phyloP scores from a whole-genome alignment of 2,797 vertebrate species.

The Manis javanica region DNA sequence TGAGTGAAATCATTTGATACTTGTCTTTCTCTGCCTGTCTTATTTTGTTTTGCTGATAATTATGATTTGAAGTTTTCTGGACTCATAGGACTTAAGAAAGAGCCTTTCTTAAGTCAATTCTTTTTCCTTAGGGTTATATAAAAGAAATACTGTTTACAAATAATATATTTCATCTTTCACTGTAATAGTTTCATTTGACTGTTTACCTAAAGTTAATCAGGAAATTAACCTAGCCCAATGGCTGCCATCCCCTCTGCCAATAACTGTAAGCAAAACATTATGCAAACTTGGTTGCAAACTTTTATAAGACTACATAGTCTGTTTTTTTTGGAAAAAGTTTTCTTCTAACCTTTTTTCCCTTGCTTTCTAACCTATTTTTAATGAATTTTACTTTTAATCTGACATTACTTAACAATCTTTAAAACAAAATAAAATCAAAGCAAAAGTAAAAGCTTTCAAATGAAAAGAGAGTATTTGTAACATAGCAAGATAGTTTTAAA shows the following conservation, averaged over 20 bases:
- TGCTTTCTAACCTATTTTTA: slow-evolving; percentile 24
- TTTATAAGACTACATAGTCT: background rate
- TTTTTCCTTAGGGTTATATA: background rate
- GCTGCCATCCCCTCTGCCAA: background rate
- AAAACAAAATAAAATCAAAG: background rate
- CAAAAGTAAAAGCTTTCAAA: background rate
- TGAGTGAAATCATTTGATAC: too few species aligned
- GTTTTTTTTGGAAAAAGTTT: background rate
- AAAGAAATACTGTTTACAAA: background rate
- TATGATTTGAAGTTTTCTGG: background rate
- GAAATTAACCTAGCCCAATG: background rate
- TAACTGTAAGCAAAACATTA: slow-evolving; percentile 29
- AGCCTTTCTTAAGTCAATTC: background rate
- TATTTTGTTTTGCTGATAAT: background rate
- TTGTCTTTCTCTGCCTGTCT: too few species aligned
- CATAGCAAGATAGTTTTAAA: slow-evolving; percentile 61
- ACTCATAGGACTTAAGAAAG: background rate
- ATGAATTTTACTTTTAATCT: slow-evolving; percentile 13
- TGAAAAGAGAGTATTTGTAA: slow-evolving; percentile 43
- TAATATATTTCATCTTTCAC: background rate
- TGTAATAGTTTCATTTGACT: background rate
- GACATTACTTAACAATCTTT: background rate
- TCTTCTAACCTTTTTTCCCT: background rate
- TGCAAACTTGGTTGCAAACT: background rate
- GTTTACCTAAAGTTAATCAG: background rate